These are phyloP conservation scores for Thelaira solivaga DNA, from an alignment of 2,888 invertebrate species.

Conservation along the genomic window DNA sequence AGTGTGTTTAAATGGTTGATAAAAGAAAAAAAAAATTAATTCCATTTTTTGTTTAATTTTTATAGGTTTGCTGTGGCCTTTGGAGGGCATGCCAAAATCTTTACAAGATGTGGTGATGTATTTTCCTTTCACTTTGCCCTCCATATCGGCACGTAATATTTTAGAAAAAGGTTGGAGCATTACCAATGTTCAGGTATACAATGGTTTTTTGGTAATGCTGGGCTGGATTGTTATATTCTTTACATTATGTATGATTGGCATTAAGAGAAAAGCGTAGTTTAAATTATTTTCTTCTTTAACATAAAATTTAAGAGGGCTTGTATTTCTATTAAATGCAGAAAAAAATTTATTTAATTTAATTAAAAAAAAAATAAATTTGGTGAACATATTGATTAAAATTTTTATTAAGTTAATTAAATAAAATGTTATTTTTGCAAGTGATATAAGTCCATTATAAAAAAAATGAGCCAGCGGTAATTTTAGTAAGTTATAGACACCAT, in stretches of 20 bases:
- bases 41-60: not conserved
- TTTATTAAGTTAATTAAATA: no score
- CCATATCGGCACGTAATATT: conserved; percentile 85
- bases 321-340: no score
- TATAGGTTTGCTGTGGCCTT: conserved; percentile 82
- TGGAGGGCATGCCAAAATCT: conserved; percentile 82
- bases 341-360: no score
- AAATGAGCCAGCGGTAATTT: no score
- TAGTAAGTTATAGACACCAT: no score
- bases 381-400: no score
- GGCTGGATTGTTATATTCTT: conserved; percentile 82
- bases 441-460: no score
- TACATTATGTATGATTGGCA: conserved; percentile 79
- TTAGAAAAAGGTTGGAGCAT: conserved; percentile 86
- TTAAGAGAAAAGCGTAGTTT: conserved; percentile 77
- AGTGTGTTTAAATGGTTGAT: no score
- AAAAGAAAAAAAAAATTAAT: no score
- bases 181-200: conserved; percentile 83
- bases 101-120: conserved; percentile 81
- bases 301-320: not conserved
- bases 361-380: no score
- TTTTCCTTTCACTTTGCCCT: conserved; percentile 89
- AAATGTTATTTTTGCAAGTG: no score
- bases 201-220: conserved; percentile 83
- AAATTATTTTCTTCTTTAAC: not conserved